A percentile compares a stretch with the other conserved stretches of the same genome.
These are phyloP conservation scores for Amphimedon queenslandica DNA, from an alignment of 37 sponge, comb jelly and placozoan species.

Conservation along the genomic window DNA sequence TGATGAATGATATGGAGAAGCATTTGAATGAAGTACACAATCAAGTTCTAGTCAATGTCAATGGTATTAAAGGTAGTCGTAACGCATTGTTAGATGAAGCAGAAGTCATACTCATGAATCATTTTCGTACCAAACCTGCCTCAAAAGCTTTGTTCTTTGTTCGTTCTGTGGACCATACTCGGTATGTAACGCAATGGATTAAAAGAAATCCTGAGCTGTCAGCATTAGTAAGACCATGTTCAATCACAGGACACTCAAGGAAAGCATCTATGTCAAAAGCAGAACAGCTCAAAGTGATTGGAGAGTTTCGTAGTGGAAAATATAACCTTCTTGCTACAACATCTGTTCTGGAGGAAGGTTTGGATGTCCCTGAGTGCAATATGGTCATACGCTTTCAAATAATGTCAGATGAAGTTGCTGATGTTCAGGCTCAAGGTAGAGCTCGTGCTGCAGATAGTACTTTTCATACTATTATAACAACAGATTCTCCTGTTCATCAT, in stretches of 20 bases:
- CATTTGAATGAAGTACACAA: conserved; percentile 1
- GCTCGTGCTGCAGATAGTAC: conserved; percentile 51
- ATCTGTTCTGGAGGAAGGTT: conserved; percentile 70
- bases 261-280: conserved; percentile 41
- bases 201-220: not conserved
- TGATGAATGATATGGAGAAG: conserved; percentile 1
- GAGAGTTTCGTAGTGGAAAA: conserved; percentile 25
- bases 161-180: conserved; percentile 20
- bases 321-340: conserved; percentile 67
- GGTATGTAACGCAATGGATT: conserved; percentile 14
- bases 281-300: conserved; percentile 42
- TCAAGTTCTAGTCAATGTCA: not conserved
- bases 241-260: conserved; percentile 1
- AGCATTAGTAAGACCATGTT: not conserved
- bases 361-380: conserved; percentile 73
- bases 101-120: conserved; percentile 1
- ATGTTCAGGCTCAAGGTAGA: conserved; percentile 67
- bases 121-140: conserved; percentile 3
- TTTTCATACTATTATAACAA: conserved; percentile 35
- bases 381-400: conserved; percentile 62
- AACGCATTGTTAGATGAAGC: conserved; percentile 37
- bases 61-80: not conserved
- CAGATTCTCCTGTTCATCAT: conserved; percentile 15
- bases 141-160: conserved; percentile 55
- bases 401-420: conserved; percentile 56